phyloP scores from a whole-genome alignment of 2,797 vertebrate genomes.

The Vipera latastei region DNA sequence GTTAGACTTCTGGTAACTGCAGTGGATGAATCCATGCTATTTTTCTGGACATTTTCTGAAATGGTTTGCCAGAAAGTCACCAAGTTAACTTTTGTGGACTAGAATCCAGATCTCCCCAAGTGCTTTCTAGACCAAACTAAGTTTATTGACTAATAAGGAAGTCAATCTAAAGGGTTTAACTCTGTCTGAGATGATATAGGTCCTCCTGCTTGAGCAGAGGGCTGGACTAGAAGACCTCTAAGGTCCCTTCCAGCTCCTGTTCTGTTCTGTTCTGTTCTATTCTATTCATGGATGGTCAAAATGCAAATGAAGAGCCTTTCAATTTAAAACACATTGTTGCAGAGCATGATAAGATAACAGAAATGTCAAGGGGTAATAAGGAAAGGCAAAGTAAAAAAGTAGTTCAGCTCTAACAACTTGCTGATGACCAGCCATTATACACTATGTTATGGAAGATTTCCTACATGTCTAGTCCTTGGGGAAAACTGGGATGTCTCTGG shows the following conservation, averaged over 20 bases:
- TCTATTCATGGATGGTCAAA: not conserved
- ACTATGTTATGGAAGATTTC: not conserved
- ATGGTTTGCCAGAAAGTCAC: not conserved
- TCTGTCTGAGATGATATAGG: not conserved
- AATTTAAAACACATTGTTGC: not conserved
- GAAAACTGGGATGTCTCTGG: not conserved
- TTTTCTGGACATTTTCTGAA: not conserved
- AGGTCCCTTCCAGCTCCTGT: too few species aligned
- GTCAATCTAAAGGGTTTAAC: not conserved
- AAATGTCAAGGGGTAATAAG: not conserved
- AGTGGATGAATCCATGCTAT: not conserved
- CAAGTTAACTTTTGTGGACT: not conserved
- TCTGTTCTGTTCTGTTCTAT: too few species aligned
- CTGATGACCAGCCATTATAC: not conserved
- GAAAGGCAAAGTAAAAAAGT: not conserved
- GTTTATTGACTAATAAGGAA: not conserved
- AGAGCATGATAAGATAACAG: not conserved
- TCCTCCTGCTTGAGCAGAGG: too few species aligned
- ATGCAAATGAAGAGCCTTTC: not conserved
- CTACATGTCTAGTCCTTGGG: not conserved
- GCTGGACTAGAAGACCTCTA: too few species aligned
- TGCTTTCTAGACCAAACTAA: not conserved
- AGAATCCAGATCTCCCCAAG: not conserved
- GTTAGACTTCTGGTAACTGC: not conserved
- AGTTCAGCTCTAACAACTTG: not conserved